Percentiles rank a stretch among this genome's conserved stretches.
Evolutionary conservation across 2,888 invertebrate genomes (phyloP).

Genomic region (Hylaea fasciaria): DNA sequence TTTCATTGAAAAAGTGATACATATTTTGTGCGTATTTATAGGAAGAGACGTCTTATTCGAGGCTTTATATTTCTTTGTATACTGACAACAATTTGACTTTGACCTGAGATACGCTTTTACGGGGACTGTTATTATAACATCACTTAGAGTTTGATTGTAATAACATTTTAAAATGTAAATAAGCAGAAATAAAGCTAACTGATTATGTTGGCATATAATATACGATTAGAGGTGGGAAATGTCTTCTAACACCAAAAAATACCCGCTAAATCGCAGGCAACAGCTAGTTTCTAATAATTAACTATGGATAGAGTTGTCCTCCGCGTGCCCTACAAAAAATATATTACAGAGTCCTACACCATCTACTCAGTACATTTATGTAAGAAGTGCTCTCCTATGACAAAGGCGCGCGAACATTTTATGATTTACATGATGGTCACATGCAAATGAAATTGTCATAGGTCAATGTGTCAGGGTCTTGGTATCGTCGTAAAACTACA

Average conservation of each 20-base stretch:
- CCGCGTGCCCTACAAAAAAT: neutral
- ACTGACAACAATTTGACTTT: neutral
- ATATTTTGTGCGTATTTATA: neutral
- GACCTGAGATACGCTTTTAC: no score
- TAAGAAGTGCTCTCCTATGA: constrained; percentile 27
- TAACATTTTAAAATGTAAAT: no score
- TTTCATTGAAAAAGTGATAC: constrained; percentile 33
- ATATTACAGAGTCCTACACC: neutral
- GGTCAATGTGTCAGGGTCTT: constrained; percentile 54
- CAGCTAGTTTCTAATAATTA: no score
- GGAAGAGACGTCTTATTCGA: no score
- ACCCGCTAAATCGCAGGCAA: no score
- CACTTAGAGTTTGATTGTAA: no score
- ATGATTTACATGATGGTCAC: constrained; percentile 42
- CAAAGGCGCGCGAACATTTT: constrained; percentile 43
- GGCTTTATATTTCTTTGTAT: neutral
- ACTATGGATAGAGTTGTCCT: neutral
- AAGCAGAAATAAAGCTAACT: no score
- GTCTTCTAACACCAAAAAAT: no score
- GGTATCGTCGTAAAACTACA: constrained; percentile 33
- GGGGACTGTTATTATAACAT: no score
- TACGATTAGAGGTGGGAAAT: no score
- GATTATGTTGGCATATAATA: no score
- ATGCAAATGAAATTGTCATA: constrained; percentile 52
- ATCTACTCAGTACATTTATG: constrained; percentile 4